Evolutionary conservation across 2,797 vertebrate species (phyloP), one percentile per base, ranked within the genome.

Genomic region (Odontamblyopus lacepedii): DNA sequence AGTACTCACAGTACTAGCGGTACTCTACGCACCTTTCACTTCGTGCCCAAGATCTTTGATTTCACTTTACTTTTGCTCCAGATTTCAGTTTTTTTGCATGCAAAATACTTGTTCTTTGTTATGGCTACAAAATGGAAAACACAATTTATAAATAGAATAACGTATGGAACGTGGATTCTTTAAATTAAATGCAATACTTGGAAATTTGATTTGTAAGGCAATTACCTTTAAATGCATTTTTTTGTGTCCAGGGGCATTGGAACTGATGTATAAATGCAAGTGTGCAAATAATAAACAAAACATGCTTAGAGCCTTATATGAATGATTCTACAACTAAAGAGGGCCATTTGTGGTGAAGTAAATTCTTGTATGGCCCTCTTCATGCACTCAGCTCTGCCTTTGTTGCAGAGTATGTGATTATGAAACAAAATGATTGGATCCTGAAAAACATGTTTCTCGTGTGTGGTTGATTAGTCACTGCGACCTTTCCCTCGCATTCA

Each of bases 401-500:
- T 26, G n/a, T 32, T 18, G 23, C 30, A 2, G 32, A 32, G 1
- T 59, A 53, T 38, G 35, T 18, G 6, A 59, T 57, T 59, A 57
- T 19, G 44, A 41, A 69, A 41, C 15, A 27, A 69, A 55, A 59
- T 41, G 2, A 6, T 32, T 56, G 18, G 1, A 13, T 26, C 67
- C 38, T 57, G 55, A 69, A 16, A 55, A 68, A 68, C 51, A 56
- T 7, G 30, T 38, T 56, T 23, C 32, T 57, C 51, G 51, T 56
- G 7, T 67, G 6, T 48, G 44, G 13, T 48, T 44, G 41, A 44
- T 44, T 44, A 6, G 4, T 53, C 15, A 38, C 35, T 38, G 63
- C 53, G 55, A 68, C n/a, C 9, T 68, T 38, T 66, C 26, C 44
- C 63, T 29, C 13, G 51, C 44, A 66, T 51, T 66, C 2, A 1